These are phyloP conservation scores for Hippocampus barbouri DNA, from an alignment of 2,113 vertebrate genomes.

Conservation along the genomic window DNA sequence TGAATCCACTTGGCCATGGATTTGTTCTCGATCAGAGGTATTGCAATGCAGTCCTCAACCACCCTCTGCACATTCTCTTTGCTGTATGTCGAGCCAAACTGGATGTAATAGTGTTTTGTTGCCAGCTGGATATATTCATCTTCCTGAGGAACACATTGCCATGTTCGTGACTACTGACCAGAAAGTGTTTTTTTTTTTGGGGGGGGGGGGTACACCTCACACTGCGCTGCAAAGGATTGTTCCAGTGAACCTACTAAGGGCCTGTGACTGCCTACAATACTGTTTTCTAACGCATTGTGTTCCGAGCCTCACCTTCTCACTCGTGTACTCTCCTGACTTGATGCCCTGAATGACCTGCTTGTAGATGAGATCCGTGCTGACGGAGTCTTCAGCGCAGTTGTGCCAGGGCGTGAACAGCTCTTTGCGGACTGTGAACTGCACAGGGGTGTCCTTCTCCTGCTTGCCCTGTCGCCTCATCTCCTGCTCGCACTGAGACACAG, in stretches of 20 bases:
- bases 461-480: conserved; percentile 78
- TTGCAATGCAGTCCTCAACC: conserved; percentile 80
- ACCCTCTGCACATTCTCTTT: conserved; percentile 70
- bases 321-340: conserved; percentile 84
- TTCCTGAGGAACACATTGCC: conserved; percentile 75
- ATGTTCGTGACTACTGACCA: conserved; percentile 32
- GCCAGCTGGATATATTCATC: conserved; percentile 79
- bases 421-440: conserved; percentile 90
- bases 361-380: conserved; percentile 92
- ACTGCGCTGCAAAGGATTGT: too few species aligned
- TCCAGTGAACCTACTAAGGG: too few species aligned
- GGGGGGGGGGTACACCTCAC: not conserved
- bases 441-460: conserved; percentile 83
- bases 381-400: conserved; percentile 75
- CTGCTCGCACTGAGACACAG: conserved; percentile 92
- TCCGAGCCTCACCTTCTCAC: conserved; percentile 74
- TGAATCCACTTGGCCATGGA: conserved; percentile 81
- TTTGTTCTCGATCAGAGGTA: conserved; percentile 78
- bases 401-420: conserved; percentile 97
- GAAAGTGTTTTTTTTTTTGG: not conserved
- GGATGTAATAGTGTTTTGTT: conserved; percentile 83
- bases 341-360: conserved; percentile 84
- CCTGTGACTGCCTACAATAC: too few species aligned
- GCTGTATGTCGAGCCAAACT: conserved; percentile 67
- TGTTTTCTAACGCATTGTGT: not conserved